A percentile compares a stretch with the other conserved stretches of the same genome.
Evolutionary conservation across 1,140 invertebrate species (phyloP).

Genomic region (Drosophila seguyi): DNA sequence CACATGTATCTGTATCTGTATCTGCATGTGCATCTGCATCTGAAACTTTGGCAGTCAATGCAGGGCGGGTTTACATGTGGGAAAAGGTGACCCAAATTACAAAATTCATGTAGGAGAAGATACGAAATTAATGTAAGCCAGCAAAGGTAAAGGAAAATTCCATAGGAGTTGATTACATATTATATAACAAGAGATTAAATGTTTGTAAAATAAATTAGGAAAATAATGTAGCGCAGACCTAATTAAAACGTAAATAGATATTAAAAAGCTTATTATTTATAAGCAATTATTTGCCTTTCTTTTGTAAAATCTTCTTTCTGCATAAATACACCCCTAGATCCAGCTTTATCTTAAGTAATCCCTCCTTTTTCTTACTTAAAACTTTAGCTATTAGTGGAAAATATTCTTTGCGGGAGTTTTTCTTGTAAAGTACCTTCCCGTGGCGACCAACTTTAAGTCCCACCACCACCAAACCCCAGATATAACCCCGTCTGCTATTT

Average conservation of each 20-base stretch:
- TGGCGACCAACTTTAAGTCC: slow-evolving; percentile 19
- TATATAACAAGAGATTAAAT: background rate
- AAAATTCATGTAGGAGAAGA: slow-evolving; percentile 5
- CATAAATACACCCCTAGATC: no score
- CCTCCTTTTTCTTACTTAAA: slow-evolving; percentile 12
- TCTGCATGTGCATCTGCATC: slow-evolving; percentile 11
- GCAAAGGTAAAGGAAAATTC: background rate
- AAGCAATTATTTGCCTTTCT: no score
- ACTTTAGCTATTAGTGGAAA: slow-evolving; percentile 22
- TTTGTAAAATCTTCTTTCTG: background rate
- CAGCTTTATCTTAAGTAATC: background rate
- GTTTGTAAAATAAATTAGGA: background rate
- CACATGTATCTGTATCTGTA: slow-evolving; percentile 23
- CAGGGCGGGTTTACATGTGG: slow-evolving; percentile 20
- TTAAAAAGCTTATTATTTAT: no score
- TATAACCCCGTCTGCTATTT: background rate
- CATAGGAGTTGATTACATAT: background rate
- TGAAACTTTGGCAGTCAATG: slow-evolving; percentile 17
- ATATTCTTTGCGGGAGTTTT: background rate
- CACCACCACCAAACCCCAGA: background rate
- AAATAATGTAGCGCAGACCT: background rate
- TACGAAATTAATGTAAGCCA: slow-evolving; percentile 13
- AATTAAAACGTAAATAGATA: background rate
- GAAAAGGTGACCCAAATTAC: slow-evolving; percentile 49
- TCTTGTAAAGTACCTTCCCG: slow-evolving; percentile 17